phyloP scores from a whole-genome alignment of 2,113 vertebrate genomes.

The Amblyopsis rosae region DNA sequence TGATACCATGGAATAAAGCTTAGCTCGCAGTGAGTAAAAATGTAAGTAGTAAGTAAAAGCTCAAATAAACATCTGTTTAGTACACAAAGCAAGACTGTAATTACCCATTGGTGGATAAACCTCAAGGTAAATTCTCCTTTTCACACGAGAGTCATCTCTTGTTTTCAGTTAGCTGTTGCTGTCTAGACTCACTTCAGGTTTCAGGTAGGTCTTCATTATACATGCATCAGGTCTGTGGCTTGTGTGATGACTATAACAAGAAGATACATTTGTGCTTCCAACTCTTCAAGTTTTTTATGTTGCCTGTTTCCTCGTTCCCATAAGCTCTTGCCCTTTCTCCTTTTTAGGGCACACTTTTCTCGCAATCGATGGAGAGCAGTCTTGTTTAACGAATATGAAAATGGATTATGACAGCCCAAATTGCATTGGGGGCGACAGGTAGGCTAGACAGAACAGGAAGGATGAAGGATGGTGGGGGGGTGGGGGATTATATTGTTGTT shows the following conservation, averaged over 20 bases:
- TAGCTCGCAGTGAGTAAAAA: too few relatives aligned
- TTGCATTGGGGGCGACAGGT: conserved; percentile 50
- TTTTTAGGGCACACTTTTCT: conserved; percentile 20
- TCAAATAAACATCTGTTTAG: background rate
- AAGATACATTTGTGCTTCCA: background rate
- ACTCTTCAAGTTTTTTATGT: background rate
- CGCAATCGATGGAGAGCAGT: conserved; percentile 37
- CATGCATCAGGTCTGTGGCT: background rate
- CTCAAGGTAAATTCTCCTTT: background rate
- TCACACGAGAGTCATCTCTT: background rate
- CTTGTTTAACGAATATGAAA: conserved; percentile 60
- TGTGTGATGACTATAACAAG: background rate
- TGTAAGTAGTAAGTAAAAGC: background rate
- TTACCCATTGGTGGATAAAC: background rate
- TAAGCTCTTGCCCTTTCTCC: conserved; percentile 1
- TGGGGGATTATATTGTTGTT: background rate
- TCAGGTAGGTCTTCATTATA: background rate
- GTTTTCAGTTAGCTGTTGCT: background rate
- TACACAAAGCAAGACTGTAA: background rate
- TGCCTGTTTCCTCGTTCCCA: conserved; percentile 1
- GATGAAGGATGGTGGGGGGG: conserved; percentile 1
- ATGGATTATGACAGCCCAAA: conserved; percentile 56
- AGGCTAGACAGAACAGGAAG: conserved; percentile 2
- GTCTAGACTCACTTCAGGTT: too few relatives aligned
- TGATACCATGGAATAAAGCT: background rate